Percentiles rank a stretch among this genome's conserved stretches.
Conservation (phyloP, 1,140 invertebrate genomes). For the Pseudomyrmex cubaensis region DNA sequence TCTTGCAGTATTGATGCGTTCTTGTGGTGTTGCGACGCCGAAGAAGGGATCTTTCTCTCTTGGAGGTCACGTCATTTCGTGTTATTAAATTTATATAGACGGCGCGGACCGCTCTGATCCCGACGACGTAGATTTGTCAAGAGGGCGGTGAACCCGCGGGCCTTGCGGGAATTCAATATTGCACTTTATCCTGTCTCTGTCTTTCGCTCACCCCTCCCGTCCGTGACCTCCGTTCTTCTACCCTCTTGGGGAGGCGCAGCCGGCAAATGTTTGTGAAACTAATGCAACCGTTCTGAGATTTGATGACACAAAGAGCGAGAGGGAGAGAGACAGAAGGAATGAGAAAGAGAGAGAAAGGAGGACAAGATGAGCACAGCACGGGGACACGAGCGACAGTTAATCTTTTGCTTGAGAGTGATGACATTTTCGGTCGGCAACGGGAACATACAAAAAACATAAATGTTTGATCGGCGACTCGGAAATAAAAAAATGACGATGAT, state of each 20-base stretch:
- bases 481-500: background rate
- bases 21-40: background rate
- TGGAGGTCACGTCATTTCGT: slow-evolving; percentile 74
- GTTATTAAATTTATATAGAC: slow-evolving; percentile 79
- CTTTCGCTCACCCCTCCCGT: background rate
- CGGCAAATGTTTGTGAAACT: slow-evolving; percentile 75
- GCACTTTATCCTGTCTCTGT: slow-evolving; percentile 70
- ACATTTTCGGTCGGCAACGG: slow-evolving; percentile 33
- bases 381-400: slow-evolving; percentile 31
- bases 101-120: slow-evolving; percentile 72
- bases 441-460: background rate
- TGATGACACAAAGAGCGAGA: slow-evolving; percentile 67
- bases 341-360: background rate
- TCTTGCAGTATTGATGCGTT: slow-evolving; percentile 66
- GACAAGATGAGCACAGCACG: slow-evolving; percentile 8
- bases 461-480: background rate
- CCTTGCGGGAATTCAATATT: slow-evolving; percentile 77
- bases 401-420: slow-evolving; percentile 40
- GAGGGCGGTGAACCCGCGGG: slow-evolving; percentile 65
- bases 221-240: slow-evolving; percentile 37
- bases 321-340: background rate
- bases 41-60: slow-evolving; percentile 49
- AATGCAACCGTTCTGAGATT: slow-evolving; percentile 73
- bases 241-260: slow-evolving; percentile 68
- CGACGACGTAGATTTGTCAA: slow-evolving; percentile 75